phyloP scores from a whole-genome alignment of 2,797 vertebrate species.

The Malacoraja senta region DNA sequence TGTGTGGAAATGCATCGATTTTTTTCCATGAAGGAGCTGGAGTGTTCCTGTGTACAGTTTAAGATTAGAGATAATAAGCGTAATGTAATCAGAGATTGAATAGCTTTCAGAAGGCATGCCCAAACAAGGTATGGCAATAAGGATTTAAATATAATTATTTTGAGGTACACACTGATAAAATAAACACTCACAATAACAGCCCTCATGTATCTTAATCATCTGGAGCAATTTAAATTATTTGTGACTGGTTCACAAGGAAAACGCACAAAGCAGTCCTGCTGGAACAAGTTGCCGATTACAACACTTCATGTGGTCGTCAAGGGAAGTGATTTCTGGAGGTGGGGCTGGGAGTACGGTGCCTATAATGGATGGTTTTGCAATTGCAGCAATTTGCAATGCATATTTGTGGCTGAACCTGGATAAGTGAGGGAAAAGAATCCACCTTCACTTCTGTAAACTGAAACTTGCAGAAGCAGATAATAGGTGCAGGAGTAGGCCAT shows the following conservation, averaged over 20 bases:
- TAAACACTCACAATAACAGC: background rate
- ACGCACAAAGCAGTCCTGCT: background rate
- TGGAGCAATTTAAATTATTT: slow-evolving; percentile 15
- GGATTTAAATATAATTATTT: slow-evolving; percentile 11
- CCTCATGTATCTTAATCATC: background rate
- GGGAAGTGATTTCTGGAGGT: background rate
- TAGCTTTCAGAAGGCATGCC: background rate
- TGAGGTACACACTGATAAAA: background rate
- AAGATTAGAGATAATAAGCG: background rate
- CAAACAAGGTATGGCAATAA: background rate
- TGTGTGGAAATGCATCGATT: background rate
- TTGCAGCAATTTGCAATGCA: background rate
- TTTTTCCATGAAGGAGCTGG: background rate
- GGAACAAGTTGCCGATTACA: background rate
- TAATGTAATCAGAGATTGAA: background rate
- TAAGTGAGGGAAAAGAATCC: background rate
- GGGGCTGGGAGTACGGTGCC: background rate
- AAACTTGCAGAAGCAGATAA: too few relatives aligned
- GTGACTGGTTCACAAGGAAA: background rate
- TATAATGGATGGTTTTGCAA: slow-evolving; percentile 8
- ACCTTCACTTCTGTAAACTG: background rate
- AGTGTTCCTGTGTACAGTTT: background rate
- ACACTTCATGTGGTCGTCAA: background rate
- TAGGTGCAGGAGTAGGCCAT: too few relatives aligned
- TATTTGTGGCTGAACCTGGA: background rate